Conservation (phyloP, 1,140 invertebrate genomes). For the Saxidomus purpurata region DNA sequence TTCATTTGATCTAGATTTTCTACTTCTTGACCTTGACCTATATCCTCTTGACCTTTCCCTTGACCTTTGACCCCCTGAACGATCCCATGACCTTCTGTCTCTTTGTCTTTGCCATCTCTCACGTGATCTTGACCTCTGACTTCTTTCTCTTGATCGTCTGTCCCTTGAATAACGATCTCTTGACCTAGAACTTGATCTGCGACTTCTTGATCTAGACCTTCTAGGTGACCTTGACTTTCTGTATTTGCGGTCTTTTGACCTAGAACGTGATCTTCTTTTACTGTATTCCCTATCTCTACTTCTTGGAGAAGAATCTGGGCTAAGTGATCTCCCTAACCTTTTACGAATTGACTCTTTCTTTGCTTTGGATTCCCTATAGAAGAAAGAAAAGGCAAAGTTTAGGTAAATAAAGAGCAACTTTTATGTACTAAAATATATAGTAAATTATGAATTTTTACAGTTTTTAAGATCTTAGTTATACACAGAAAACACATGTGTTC, state of each 20-base stretch:
- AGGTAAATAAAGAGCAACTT: not conserved
- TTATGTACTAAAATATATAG: no score
- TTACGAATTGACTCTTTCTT: slow-evolving; percentile 45
- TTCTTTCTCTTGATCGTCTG: slow-evolving; percentile 55
- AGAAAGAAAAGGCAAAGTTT: not conserved
- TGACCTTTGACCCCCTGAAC: slow-evolving; percentile 40
- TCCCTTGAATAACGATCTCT: slow-evolving; percentile 58
- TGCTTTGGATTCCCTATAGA: slow-evolving; percentile 33
- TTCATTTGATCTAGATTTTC: slow-evolving; percentile 31
- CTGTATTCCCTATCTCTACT: slow-evolving; percentile 25
- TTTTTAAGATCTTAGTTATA: no score
- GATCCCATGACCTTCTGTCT: slow-evolving; percentile 43
- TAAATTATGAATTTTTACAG: no score
- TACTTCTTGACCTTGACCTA: slow-evolving; percentile 47
- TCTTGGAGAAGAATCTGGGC: slow-evolving; percentile 20
- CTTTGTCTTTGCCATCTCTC: slow-evolving; percentile 63
- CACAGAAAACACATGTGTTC: no score
- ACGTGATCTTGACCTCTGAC: slow-evolving; percentile 40
- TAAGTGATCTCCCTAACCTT: slow-evolving; percentile 39
- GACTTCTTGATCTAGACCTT: slow-evolving; percentile 22
- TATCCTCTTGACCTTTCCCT: slow-evolving; percentile 35
- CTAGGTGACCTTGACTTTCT: slow-evolving; percentile 41
- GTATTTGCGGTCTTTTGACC: slow-evolving; percentile 30
- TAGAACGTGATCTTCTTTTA: slow-evolving; percentile 24
- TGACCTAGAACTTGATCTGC: slow-evolving; percentile 45